Base-by-base conservation (phyloP, 2,113 vertebrate genomes). In the Corythaixoides concolor region DNA sequence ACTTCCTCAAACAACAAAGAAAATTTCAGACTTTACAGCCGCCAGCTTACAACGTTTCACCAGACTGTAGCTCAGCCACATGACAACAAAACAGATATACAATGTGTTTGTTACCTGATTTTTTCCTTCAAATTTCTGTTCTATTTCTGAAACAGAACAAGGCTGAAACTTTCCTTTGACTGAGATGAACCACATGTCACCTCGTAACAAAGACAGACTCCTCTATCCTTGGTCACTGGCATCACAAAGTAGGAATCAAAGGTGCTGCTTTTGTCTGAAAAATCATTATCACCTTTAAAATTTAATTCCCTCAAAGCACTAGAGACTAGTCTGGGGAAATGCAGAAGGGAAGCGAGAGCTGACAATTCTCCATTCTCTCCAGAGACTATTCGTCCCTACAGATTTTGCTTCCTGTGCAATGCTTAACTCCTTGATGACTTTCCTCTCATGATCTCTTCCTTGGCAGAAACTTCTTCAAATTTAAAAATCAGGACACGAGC, bases 401-500 rank as follows among this genome's bases (percentile, higher is more conserved):
- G 82, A 63, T 87, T 86, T 92, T 80, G 39, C 55, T 93, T 94
- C 88, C 59, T 85, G 77, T 64, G 60, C 85, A 86, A 39, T 11
- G 5, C 58, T 97, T 95, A 92, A 95, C 84, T 94, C 82, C 94
- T 92, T 93, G 88, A 92, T 93, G 45, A 66, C 92, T 94, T 85
- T 95, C 92, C 83, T 93, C 58, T 77, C n/a, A 17, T 62, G 52
- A 92, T 72, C 32, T 76, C 49, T 53, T 88, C 60, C 79, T 67
- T 35, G 63, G 78, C 74, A 95, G 70, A 94, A 97, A 89, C 49
- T 74, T 96, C 88, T 88, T 85, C 74, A 87, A 94, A 97, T 95
- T 97, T 97, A 96, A 97, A 98, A 98, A 94, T 72, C 92, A 97
- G 95, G 81, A 97, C 67, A 96, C 27, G 9, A 97, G 89, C 85